Percentiles rank a stretch among this genome's conserved stretches.
phyloP scores from a whole-genome alignment of 1,140 invertebrate genomes.

The Drosophila chauvacae region DNA sequence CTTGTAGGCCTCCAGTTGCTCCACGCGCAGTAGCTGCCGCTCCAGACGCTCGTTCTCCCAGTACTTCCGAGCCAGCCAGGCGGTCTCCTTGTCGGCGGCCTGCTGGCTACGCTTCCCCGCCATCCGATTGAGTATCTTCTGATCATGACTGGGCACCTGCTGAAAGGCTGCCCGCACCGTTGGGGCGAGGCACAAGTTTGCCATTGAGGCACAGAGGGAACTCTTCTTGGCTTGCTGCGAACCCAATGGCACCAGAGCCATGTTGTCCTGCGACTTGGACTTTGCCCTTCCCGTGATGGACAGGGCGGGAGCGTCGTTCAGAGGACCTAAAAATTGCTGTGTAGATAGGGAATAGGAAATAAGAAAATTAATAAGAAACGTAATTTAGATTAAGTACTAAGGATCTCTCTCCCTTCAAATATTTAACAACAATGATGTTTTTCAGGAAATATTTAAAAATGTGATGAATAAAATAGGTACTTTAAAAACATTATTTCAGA shows the following conservation, averaged over 20 bases:
- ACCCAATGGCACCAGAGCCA: slow-evolving; percentile 33
- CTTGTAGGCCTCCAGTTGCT: slow-evolving; percentile 81
- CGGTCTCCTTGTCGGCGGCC: slow-evolving; percentile 75
- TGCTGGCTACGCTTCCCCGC: slow-evolving; percentile 75
- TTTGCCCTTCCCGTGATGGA: slow-evolving; percentile 47
- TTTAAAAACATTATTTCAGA: no score
- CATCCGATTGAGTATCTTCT: slow-evolving; percentile 83
- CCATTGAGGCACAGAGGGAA: slow-evolving; percentile 73
- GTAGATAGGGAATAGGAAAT: background rate
- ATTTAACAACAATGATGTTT: background rate
- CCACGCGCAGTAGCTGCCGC: slow-evolving; percentile 71
- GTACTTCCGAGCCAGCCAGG: slow-evolving; percentile 80
- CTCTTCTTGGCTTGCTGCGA: slow-evolving; percentile 7
- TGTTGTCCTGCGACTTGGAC: slow-evolving; percentile 68
- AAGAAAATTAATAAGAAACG: background rate
- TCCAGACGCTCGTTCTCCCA: slow-evolving; percentile 83
- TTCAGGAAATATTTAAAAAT: background rate
- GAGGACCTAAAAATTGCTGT: slow-evolving; percentile 37
- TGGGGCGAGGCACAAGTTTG: slow-evolving; percentile 74
- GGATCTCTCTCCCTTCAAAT: no score
- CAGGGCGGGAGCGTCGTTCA: slow-evolving; percentile 41
- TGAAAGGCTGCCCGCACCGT: slow-evolving; percentile 69
- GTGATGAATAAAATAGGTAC: background rate
- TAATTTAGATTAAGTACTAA: background rate
- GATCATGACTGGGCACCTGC: slow-evolving; percentile 75